Evolutionary conservation across 2,113 vertebrate genomes (phyloP).

Genomic region (Xerus inauris): DNA sequence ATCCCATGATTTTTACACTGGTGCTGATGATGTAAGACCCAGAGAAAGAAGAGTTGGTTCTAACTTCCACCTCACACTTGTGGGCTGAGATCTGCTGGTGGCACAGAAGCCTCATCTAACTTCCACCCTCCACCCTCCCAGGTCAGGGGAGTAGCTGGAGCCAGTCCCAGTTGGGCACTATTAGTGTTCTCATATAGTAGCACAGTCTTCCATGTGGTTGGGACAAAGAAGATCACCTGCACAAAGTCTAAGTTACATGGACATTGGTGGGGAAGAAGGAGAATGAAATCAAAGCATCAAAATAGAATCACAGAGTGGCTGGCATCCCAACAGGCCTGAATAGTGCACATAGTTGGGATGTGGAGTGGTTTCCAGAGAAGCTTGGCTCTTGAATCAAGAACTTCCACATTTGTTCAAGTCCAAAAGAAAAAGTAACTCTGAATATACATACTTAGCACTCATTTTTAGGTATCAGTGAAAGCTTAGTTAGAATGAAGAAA

Average conservation of each 20-base stretch:
- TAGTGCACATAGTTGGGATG: fast-evolving
- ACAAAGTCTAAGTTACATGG: background rate
- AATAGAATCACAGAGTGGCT: background rate
- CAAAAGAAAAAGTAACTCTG: background rate
- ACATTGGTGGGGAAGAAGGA: background rate
- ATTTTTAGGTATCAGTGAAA: background rate
- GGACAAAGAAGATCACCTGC: too few relatives aligned
- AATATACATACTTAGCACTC: background rate
- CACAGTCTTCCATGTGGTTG: background rate
- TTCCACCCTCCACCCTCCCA: background rate
- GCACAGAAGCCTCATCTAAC: background rate
- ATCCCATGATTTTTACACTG: background rate
- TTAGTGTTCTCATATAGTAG: background rate
- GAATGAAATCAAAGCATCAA: background rate
- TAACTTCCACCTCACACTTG: background rate
- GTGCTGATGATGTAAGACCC: background rate
- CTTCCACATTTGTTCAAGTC: background rate
- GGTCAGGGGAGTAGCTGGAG: background rate
- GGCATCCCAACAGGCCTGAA: background rate
- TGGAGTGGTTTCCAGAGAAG: background rate
- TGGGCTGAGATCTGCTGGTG: background rate
- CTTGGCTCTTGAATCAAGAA: background rate
- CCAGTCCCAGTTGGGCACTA: too few relatives aligned
- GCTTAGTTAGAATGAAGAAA: background rate
- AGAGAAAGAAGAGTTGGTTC: background rate